Evolutionary conservation across 2,113 vertebrate genomes (phyloP).

Genomic region (Sander vitreus): DNA sequence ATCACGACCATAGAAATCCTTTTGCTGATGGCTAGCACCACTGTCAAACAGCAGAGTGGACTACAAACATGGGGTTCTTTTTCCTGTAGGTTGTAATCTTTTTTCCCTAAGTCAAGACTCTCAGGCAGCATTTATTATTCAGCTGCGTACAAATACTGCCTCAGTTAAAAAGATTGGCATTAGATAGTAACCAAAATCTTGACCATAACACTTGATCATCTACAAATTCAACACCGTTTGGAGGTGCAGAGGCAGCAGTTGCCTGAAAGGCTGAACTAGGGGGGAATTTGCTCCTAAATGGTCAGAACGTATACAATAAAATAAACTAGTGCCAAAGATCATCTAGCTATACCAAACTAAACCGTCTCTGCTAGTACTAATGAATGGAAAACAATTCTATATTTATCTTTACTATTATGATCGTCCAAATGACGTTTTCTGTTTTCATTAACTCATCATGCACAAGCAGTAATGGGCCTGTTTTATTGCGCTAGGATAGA

Average conservation of each 20-base stretch:
- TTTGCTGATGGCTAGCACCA: background rate
- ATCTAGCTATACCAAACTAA: too few species aligned
- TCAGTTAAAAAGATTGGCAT: background rate
- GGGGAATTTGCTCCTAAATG: background rate
- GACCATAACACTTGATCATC: background rate
- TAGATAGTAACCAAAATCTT: background rate
- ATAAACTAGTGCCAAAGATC: too few species aligned
- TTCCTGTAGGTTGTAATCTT: background rate
- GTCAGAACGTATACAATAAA: too few species aligned
- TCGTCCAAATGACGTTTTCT: too few species aligned
- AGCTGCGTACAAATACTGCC: too few species aligned
- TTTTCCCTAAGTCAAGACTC: background rate
- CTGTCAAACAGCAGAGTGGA: background rate
- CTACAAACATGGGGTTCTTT: constrained; percentile 44
- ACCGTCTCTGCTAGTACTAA: too few species aligned
- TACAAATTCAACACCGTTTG: background rate
- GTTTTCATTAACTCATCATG: background rate
- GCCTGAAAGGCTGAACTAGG: background rate
- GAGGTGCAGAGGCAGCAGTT: background rate
- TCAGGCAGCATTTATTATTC: background rate
- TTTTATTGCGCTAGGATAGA: background rate
- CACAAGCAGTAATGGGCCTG: too few species aligned
- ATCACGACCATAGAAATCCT: constrained; percentile 16
- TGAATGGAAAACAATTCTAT: too few species aligned
- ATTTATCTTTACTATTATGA: too few species aligned